These are phyloP conservation scores for Oryzias sinensis DNA, from an alignment of 2,797 vertebrate genomes.

Conservation along the genomic window DNA sequence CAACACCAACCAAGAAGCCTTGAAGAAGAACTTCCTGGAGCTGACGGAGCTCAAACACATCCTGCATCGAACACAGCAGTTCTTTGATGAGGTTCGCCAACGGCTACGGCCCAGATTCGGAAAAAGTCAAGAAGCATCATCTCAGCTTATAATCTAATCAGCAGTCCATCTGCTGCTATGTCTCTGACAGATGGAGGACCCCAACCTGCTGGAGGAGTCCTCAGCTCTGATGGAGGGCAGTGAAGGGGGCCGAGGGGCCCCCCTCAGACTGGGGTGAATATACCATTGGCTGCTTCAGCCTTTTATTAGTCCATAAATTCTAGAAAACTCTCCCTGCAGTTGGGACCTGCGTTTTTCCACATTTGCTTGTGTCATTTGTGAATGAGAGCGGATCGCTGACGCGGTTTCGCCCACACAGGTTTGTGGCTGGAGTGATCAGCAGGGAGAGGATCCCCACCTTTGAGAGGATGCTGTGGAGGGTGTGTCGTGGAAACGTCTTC, in stretches of 20 bases:
- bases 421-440: conserved; percentile 95
- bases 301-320: too few relatives aligned
- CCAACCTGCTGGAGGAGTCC: conserved; percentile 95
- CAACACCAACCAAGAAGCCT: conserved; percentile 97
- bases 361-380: too few relatives aligned
- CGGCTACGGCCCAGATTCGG: neutral
- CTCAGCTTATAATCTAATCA: neutral
- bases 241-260: conserved; percentile 91
- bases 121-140: neutral
- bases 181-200: conserved; percentile 96
- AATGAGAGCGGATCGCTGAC: too few relatives aligned
- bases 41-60: conserved; percentile 97
- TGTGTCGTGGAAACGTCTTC: conserved; percentile 97
- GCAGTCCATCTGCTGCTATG: neutral
- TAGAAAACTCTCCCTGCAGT: too few relatives aligned
- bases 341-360: too few relatives aligned
- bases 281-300: too few relatives aligned
- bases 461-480: conserved; percentile 96
- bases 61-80: conserved; percentile 95
- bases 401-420: conserved; percentile 75
- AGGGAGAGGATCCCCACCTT: conserved; percentile 95
- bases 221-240: conserved; percentile 94
- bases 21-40: conserved; percentile 97
- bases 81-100: conserved; percentile 92
- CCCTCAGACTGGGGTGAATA: conserved; percentile 89